phyloP scores from a whole-genome alignment of 1,140 invertebrate genomes.

The Euschistus heros region DNA sequence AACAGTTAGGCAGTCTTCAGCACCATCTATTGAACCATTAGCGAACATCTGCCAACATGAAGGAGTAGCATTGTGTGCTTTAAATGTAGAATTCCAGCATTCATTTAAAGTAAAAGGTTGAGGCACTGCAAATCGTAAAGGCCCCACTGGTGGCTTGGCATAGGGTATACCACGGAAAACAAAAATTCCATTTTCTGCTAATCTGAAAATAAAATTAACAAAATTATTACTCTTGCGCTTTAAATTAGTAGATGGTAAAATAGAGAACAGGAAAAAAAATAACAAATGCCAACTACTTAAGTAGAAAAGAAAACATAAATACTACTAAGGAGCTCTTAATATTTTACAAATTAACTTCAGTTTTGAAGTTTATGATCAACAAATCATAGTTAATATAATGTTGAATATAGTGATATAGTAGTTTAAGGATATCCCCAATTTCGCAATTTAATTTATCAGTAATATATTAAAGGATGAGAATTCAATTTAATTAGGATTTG shows the following conservation, averaged over 20 bases:
- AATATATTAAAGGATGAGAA: too few relatives aligned
- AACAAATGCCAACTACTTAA: too few relatives aligned
- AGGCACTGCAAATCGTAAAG: slow-evolving; percentile 74
- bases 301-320: too few relatives aligned
- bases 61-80: slow-evolving; percentile 52
- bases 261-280: too few relatives aligned
- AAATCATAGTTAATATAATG: too few relatives aligned
- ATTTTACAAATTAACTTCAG: too few relatives aligned
- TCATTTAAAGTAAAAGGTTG: slow-evolving; percentile 58
- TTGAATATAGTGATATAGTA: too few relatives aligned
- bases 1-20: slow-evolving; percentile 90
- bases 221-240: neutral
- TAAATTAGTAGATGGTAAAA: neutral
- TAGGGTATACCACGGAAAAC: slow-evolving; percentile 91
- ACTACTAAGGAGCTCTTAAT: too few relatives aligned
- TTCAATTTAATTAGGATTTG: too few relatives aligned
- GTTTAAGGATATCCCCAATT: too few relatives aligned
- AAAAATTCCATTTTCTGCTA: slow-evolving; percentile 58
- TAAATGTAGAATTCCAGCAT: slow-evolving; percentile 69
- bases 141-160: slow-evolving; percentile 83
- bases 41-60: slow-evolving; percentile 54
- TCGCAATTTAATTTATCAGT: too few relatives aligned
- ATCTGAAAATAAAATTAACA: slow-evolving; percentile 34
- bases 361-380: too few relatives aligned
- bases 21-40: slow-evolving; percentile 51